Evolutionary conservation across 2,113 vertebrate species (phyloP).

Genomic region (Noturus placidus): DNA sequence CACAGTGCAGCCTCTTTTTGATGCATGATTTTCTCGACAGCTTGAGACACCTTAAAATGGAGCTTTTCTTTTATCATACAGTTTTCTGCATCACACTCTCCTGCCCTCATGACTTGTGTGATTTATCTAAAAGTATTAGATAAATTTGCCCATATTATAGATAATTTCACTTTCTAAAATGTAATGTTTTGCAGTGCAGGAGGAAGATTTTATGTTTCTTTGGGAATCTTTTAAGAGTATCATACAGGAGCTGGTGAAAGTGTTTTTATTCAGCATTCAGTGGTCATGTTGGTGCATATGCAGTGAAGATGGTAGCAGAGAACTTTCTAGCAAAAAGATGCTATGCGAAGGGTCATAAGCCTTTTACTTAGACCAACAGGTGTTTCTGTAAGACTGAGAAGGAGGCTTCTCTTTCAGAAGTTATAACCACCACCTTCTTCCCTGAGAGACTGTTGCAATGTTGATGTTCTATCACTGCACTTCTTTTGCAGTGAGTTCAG

Average conservation of each 20-base stretch:
- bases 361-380: neutral
- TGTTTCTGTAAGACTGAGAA: neutral
- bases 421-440: neutral
- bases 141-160: too few relatives aligned
- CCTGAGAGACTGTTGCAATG: neutral
- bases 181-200: neutral
- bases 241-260: neutral
- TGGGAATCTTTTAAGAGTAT: neutral
- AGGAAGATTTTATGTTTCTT: neutral
- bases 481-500: neutral
- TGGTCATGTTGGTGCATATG: neutral
- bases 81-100: too few relatives aligned
- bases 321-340: neutral
- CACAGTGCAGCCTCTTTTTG: neutral
- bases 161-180: neutral
- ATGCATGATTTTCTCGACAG: too few relatives aligned
- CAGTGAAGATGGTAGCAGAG: neutral
- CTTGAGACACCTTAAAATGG: too few relatives aligned
- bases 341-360: neutral
- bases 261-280: neutral
- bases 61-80: too few relatives aligned
- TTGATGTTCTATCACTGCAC: neutral
- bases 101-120: too few relatives aligned
- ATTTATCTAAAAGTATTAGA: too few relatives aligned
- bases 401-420: neutral